Evolutionary conservation across 2,888 invertebrate species (phyloP).

Genomic region (Chesias legatella): DNA sequence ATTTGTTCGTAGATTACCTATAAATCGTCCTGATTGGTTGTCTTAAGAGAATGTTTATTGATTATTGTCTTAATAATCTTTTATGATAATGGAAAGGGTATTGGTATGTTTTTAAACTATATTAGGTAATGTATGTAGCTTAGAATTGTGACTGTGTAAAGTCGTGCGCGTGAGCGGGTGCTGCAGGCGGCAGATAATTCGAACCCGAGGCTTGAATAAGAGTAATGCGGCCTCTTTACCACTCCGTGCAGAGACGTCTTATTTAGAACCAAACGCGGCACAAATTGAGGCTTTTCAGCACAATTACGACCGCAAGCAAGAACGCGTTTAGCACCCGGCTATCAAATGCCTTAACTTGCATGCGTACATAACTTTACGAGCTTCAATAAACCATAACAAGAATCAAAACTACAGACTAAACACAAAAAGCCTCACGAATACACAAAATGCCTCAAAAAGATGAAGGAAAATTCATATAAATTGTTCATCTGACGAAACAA

Average conservation of each 20-base stretch:
- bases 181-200: slow-evolving; percentile 65
- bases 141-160: slow-evolving; percentile 7
- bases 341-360: slow-evolving; percentile 53
- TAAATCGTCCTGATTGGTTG: slow-evolving; percentile 20
- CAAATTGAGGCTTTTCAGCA: slow-evolving; percentile 75
- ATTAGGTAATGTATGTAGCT: slow-evolving; percentile 2
- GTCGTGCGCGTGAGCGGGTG: slow-evolving; percentile 47
- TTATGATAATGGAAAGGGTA: no score
- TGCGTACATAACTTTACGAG: slow-evolving; percentile 39
- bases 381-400: slow-evolving; percentile 9
- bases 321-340: slow-evolving; percentile 61
- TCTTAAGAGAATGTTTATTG: slow-evolving; percentile 11
- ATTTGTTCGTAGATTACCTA: slow-evolving; percentile 15
- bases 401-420: slow-evolving; percentile 2
- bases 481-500: background rate
- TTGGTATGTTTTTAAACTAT: no score
- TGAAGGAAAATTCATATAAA: background rate
- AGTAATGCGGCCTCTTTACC: slow-evolving; percentile 74
- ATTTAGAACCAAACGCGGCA: slow-evolving; percentile 70
- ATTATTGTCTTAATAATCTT: background rate
- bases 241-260: slow-evolving; percentile 71
- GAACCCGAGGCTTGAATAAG: slow-evolving; percentile 66
- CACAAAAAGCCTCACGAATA: slow-evolving; percentile 1
- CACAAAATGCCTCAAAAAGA: background rate
- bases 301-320: slow-evolving; percentile 62